Conservation (phyloP, 2,797 vertebrate species). For the Nannoperca australis region DNA sequence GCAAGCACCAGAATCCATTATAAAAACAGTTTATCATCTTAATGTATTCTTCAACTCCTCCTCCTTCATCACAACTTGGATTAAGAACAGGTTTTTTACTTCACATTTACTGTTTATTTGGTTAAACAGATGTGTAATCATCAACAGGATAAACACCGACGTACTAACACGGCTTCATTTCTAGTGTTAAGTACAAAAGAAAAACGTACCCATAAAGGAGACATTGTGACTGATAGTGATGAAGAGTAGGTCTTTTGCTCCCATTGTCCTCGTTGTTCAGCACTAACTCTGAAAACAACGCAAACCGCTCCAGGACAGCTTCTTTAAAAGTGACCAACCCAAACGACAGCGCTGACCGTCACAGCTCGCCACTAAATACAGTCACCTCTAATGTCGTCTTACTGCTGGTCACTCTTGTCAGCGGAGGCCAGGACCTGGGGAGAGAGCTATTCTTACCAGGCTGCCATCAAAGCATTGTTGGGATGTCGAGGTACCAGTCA, state of each 20-base stretch:
- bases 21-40: background rate
- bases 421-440: conserved; percentile 74
- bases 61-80: background rate
- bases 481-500: conserved; percentile 74
- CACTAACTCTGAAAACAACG: background rate
- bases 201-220: conserved; percentile 87
- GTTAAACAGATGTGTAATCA: background rate
- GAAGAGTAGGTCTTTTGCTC: conserved; percentile 83
- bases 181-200: background rate
- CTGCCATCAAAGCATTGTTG: conserved; percentile 85
- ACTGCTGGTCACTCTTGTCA: conserved; percentile 79
- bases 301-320: background rate
- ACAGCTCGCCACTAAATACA: background rate
- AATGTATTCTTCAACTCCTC: background rate
- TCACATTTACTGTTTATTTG: background rate
- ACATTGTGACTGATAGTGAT: conserved; percentile 88
- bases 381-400: conserved; percentile 32
- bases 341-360: background rate
- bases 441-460: conserved; percentile 90
- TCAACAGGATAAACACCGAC: background rate
- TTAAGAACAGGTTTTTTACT: background rate
- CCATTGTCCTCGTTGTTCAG: conserved; percentile 76
- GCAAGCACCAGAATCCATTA: background rate
- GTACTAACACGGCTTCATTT: background rate
- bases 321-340: background rate